Conservation (phyloP, 30 jellyfish, hydroid and myxozoan genomes). For the Aurelia aurita region DNA sequence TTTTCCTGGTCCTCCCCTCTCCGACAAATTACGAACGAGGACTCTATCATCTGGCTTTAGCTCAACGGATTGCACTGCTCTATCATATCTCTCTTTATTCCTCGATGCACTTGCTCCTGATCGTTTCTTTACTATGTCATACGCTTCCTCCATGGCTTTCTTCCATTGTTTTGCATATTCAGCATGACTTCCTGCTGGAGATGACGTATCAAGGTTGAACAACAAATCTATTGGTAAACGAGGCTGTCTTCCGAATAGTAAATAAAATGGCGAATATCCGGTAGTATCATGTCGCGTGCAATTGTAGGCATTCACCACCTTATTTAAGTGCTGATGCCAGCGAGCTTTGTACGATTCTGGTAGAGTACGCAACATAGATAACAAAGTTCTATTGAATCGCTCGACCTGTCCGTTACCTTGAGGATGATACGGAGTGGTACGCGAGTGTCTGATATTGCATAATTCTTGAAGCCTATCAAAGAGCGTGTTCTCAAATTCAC, state of each 20-base stretch:
- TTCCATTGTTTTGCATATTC: neutral
- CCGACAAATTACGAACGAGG: neutral
- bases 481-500: conserved; percentile 40
- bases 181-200: neutral
- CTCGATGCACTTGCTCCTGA: neutral
- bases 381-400: conserved; percentile 18
- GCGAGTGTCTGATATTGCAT: conserved; percentile 4
- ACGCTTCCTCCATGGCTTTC: neutral
- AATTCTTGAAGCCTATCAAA: conserved; percentile 18
- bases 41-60: neutral
- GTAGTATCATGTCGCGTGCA: conserved; percentile 24
- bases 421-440: conserved; percentile 44
- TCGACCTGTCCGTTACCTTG: conserved; percentile 44
- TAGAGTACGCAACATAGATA: conserved; percentile 36
- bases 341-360: conserved; percentile 12
- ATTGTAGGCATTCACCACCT: conserved; percentile 31
- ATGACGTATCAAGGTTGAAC: neutral
- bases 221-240: conserved; percentile 10
- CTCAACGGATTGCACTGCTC: neutral
- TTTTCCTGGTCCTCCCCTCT: neutral
- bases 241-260: conserved; percentile 43
- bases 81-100: neutral
- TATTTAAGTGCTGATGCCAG: conserved; percentile 33
- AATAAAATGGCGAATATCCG: conserved; percentile 29
- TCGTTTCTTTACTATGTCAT: neutral